Conservation (phyloP, 2,113 vertebrate species). For the Cavia aperea region DNA sequence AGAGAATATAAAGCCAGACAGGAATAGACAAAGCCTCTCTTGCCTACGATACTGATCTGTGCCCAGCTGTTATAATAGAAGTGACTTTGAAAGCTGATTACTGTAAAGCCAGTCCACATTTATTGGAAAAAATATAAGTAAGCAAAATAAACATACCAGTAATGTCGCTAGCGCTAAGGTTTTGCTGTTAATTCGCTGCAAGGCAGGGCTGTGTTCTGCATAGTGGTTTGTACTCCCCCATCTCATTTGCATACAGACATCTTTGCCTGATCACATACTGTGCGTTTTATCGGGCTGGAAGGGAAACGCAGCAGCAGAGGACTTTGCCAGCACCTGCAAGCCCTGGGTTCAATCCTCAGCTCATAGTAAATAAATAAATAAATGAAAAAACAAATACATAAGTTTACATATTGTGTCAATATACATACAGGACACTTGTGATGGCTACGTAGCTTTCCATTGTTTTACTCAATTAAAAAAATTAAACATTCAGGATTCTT, state of each 20-base stretch:
- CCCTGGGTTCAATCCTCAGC: not conserved
- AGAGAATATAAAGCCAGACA: not conserved
- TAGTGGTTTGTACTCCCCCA: not conserved
- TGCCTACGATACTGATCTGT: not conserved
- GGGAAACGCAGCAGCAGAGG: not conserved
- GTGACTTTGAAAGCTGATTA: constrained; percentile 27
- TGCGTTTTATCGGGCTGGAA: not conserved
- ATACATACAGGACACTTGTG: not conserved
- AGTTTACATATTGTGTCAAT: not conserved
- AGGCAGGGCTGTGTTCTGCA: not conserved
- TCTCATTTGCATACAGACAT: not conserved
- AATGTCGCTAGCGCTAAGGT: not conserved
- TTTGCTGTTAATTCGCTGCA: not conserved
- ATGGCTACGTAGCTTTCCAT: not conserved
- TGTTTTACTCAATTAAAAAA: not conserved
- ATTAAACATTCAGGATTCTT: not conserved
- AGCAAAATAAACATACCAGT: constrained; percentile 5
- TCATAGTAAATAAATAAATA: not conserved
- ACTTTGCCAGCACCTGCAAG: too few species aligned
- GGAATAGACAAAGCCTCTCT: not conserved
- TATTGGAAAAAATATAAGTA: constrained; percentile 13
- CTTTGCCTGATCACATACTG: not conserved
- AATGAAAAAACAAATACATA: not conserved
- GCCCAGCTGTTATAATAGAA: not conserved
- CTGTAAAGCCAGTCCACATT: not conserved